Percentiles rank a stretch among this genome's conserved stretches.
phyloP scores from a whole-genome alignment of 1,140 invertebrate genomes.

The Lepidurus apus region DNA sequence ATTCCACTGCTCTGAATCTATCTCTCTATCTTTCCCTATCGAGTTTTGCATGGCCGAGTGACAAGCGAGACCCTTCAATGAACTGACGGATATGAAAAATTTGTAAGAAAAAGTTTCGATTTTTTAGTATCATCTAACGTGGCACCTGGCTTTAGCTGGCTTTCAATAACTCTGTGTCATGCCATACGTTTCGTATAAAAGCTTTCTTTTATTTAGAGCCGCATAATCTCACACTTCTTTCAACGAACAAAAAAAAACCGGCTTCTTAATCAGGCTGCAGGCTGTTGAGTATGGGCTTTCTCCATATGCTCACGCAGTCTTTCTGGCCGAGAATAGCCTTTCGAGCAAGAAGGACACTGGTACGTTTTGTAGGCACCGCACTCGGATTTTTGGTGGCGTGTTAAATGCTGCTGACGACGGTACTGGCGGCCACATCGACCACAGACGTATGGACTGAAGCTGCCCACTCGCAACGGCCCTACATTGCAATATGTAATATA shows the following conservation, averaged over 20 bases:
- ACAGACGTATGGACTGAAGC: neutral
- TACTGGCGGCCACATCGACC: neutral
- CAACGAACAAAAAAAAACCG: neutral
- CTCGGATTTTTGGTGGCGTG: slow-evolving; percentile 3
- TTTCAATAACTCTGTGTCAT: slow-evolving; percentile 19
- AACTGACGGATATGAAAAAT: neutral
- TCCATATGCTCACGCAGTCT: neutral
- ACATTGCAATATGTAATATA: neutral
- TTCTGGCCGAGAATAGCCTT: neutral
- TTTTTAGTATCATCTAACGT: neutral
- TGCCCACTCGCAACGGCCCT: neutral
- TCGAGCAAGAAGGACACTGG: neutral
- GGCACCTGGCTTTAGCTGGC: slow-evolving; percentile 20
- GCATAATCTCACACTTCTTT: neutral
- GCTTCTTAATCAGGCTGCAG: neutral
- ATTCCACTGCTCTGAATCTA: neutral
- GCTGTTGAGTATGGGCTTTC: neutral
- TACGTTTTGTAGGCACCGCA: slow-evolving; percentile 3
- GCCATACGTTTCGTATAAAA: slow-evolving; percentile 19
- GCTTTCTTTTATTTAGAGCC: slow-evolving; percentile 15
- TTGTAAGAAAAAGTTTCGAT: neutral
- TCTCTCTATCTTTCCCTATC: neutral
- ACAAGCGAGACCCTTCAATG: neutral
- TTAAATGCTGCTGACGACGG: slow-evolving; percentile 8
- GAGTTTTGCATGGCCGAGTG: neutral